Conservation (phyloP, 2,888 invertebrate species). For the Theristus sp. region DNA sequence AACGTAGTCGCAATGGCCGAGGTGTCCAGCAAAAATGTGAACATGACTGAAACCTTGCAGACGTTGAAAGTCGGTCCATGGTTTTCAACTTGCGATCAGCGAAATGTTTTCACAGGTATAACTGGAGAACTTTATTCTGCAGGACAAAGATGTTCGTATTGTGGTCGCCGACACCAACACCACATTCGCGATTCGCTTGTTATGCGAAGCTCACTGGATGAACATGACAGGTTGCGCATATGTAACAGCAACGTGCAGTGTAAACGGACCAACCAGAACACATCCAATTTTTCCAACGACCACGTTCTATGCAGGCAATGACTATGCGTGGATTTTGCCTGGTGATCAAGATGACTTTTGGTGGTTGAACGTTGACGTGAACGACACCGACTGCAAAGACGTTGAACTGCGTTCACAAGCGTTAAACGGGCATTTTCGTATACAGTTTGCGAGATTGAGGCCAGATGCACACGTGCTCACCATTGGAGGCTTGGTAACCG, state of each 20-base stretch:
- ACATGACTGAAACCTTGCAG: too few species aligned
- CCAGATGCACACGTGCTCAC: neutral
- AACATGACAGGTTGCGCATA: conserved; percentile 40
- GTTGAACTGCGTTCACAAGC: conserved; percentile 53
- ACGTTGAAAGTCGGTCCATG: too few species aligned
- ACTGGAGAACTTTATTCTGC: conserved; percentile 6
- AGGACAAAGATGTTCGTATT: conserved; percentile 70
- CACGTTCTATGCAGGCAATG: conserved; percentile 42
- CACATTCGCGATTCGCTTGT: conserved; percentile 56
- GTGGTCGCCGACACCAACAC: conserved; percentile 90
- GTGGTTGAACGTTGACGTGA: conserved; percentile 10
- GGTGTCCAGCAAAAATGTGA: conserved; percentile 18
- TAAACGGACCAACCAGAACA: neutral
- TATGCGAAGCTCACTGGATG: conserved; percentile 27
- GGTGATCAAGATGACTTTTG: conserved; percentile 1
- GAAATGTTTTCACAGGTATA: neutral
- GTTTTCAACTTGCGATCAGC: too few species aligned
- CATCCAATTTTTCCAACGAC: neutral
- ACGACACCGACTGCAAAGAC: conserved; percentile 41
- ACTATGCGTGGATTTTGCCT: neutral
- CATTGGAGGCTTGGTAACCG: neutral
- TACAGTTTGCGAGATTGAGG: conserved; percentile 17
- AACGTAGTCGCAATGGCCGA: conserved; percentile 22
- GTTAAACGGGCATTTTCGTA: conserved; percentile 62
- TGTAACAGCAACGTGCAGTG: neutral